Evolutionary conservation across 2,797 vertebrate species (phyloP), one percentile per base, ranked within the genome.

Genomic region (Tapera naevia): DNA sequence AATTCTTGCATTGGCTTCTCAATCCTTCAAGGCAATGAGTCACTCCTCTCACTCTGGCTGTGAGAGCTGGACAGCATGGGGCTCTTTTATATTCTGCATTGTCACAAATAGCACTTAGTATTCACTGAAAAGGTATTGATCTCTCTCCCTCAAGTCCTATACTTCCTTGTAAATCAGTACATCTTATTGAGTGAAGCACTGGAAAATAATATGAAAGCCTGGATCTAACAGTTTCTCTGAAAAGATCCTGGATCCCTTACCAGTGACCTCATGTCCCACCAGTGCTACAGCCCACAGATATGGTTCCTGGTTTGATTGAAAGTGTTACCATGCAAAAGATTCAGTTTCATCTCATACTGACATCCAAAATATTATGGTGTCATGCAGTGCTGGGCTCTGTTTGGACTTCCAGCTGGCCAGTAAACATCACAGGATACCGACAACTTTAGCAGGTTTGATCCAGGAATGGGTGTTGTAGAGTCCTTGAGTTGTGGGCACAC

Each of bases 71-170:
- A 46, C 54, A 79, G 57, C 54, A 30, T 64, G 75, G 57, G 54
- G 43, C 35, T 93, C 17, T 87, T 96, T 86, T 65, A 39, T 56
- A 84, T 93, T 94, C 86, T 60, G 48, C 71, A 45, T 72, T 91
- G 88, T 81, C 86, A 86, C 76, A 79, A 84, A 86, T 16, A 91
- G 76, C 70, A 88, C 76, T 95, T 91, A 69, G 80, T 48, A 75
- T 90, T 91, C 80, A 37, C 91, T 91, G 91, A 95, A 94, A 96
- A 91, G 76, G 45, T 96, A 94, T 91, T 75, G 95, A 96, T 96
- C 76, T 82, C 72, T 78, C 54, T 94, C 89, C 80, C 62, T 94
- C 54, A 79, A 86, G 70, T 84, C 73, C 80, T 90, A 93, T 95
- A 88, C 54, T 66, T 94, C 39, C 28, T 80, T 90, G 39, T 90